Conservation (phyloP, 1,140 invertebrate species). For the Conopomorpha cramerella region DNA sequence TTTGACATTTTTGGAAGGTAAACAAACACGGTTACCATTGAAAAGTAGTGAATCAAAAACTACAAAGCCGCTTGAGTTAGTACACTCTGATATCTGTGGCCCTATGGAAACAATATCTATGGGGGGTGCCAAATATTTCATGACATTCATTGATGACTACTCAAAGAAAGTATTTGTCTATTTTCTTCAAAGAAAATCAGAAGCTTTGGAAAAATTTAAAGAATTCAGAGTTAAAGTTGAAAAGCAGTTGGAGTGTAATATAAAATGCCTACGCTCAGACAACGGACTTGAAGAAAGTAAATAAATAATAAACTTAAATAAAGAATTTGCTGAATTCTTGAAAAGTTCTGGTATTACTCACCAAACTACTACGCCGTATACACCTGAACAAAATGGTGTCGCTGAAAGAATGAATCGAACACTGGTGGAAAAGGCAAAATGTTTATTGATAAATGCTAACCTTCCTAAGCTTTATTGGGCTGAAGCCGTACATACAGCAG, state of each 20-base stretch:
- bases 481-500: conserved; percentile 12
- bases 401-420: conserved; percentile 30
- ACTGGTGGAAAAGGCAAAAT: conserved; percentile 21
- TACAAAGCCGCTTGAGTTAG: conserved; percentile 7
- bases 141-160: conserved; percentile 46
- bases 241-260: conserved; percentile 17
- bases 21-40: conserved; percentile 15
- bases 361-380: conserved; percentile 20
- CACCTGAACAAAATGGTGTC: conserved; percentile 40
- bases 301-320: conserved; percentile 27
- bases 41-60: conserved; percentile 3
- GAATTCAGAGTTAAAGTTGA: no score
- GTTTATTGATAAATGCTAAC: conserved; percentile 16
- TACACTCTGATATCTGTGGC: conserved; percentile 42
- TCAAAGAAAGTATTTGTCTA: no score
- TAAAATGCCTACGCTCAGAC: conserved; percentile 27
- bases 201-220: conserved; percentile 23
- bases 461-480: conserved; percentile 14
- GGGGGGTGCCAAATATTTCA: conserved; percentile 27
- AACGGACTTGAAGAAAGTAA: conserved; percentile 50
- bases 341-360: conserved; percentile 24
- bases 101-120: conserved; percentile 30
- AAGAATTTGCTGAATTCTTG: conserved; percentile 22
- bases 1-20: conserved; percentile 13
- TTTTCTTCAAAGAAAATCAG: conserved; percentile 30